Base-by-base conservation (phyloP, 2,888 invertebrate species). In the Vesta saturnalis region DNA sequence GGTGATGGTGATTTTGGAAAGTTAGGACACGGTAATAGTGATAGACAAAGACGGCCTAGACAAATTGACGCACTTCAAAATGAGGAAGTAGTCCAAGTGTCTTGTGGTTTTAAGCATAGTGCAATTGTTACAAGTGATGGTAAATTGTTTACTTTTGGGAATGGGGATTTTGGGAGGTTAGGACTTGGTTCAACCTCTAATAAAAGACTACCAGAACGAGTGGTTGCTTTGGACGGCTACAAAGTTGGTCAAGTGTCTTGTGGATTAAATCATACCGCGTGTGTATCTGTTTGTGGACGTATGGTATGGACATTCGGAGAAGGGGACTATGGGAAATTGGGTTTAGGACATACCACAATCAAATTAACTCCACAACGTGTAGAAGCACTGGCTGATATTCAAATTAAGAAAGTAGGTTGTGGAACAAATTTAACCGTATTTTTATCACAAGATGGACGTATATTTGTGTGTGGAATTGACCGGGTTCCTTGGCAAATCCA, bases 1-100 rank as follows among this genome's bases (percentile, higher is more conserved):
- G 90, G 89, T 8, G 89, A 90, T 77, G 90, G 90, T 0, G 89
- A 90, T 79, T 89, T 89, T 78, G 90, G 90, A 6, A 89, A 89
- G 81, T 81, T 90, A 30, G 90, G 90, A 0, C 90, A 90, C 77
- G 90, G 90, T 5, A 89, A 89, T 77, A 88, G 88, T 75, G 89
- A 90, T 75, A 79, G 89, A 18, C 89, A 89, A 76, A 81, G 89
- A 30, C 80, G 89, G 49, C 90, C 90, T 0, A 80, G 88, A 57
- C 89, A 89, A 77, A 89, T 90, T 65, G 89, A 90, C 77, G 87
- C 88, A 1, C 79, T 90, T 12, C 88, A 89, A 75, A 86, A 87
- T 68, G 88, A 89, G 78, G 88, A 89, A 75, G 86, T 89, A 6
- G 81, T 87, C 1, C 87, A 88, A 82, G 86, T 89, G 3, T 84